phyloP scores from a whole-genome alignment of 2,888 invertebrate genomes.

The Sussaba pulchella region DNA sequence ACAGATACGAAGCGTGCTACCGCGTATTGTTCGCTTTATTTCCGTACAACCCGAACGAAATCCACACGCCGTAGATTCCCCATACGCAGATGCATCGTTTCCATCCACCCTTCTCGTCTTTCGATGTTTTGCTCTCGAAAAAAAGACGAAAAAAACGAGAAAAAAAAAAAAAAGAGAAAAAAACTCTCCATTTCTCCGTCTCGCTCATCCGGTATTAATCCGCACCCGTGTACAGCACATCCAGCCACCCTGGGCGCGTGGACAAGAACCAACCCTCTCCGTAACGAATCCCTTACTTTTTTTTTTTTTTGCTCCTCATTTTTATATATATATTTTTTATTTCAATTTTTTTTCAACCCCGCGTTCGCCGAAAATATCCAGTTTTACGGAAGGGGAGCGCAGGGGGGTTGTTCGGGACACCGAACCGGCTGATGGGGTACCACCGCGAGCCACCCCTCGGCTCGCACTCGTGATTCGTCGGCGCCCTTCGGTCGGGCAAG shows the following conservation, averaged over 20 bases:
- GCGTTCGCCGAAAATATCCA: conserved; percentile 77
- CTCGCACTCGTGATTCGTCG: conserved; percentile 33
- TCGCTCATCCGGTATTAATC: conserved; percentile 68
- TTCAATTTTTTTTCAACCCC: neutral
- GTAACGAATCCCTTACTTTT: conserved; percentile 83
- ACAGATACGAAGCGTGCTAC: too few species aligned
- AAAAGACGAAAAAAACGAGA: conserved; percentile 8
- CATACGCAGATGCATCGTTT: conserved; percentile 76
- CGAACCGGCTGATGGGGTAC: conserved; percentile 20
- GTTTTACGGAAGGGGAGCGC: conserved; percentile 71
- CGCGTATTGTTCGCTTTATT: too few species aligned
- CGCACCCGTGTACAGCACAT: conserved; percentile 19
- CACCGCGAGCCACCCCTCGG: neutral
- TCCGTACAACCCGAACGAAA: conserved; percentile 35
- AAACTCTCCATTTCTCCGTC: conserved; percentile 42
- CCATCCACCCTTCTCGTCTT: conserved; percentile 71
- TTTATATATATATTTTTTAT: too few species aligned
- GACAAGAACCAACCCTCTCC: conserved; percentile 71
- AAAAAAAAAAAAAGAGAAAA: neutral
- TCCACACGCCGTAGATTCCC: conserved; percentile 14
- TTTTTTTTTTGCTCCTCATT: conserved; percentile 57
- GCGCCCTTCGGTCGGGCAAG: conserved; percentile 23
- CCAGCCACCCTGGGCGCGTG: conserved; percentile 65
- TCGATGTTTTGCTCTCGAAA: conserved; percentile 72
- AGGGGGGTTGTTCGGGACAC: conserved; percentile 19